phyloP scores from a whole-genome alignment of 37 sponge, comb jelly and placozoan genomes.

The Agelas oroides region DNA sequence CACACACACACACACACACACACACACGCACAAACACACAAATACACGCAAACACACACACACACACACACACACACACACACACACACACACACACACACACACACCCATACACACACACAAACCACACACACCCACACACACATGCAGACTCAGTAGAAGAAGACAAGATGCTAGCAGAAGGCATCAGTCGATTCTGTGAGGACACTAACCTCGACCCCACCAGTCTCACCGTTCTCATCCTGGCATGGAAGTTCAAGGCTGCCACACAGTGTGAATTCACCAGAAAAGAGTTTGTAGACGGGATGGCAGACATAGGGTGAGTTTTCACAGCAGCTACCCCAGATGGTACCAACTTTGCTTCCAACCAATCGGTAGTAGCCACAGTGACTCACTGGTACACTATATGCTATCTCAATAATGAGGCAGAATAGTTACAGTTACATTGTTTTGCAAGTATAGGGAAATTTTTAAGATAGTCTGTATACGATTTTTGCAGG shows the following conservation, averaged over 20 bases:
- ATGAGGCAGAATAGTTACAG: background rate
- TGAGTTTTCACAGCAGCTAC: constrained; percentile 60
- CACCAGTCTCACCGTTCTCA: constrained; percentile 78
- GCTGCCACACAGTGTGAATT: constrained; percentile 95
- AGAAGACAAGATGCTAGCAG: constrained; percentile 94
- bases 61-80: background rate
- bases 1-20: too few species aligned
- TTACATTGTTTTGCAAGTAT: too few species aligned
- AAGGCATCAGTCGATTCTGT: constrained; percentile 87
- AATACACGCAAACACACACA: too few species aligned
- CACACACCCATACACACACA: too few species aligned
- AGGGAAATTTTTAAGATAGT: too few species aligned
- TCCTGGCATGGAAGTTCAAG: constrained; percentile 95
- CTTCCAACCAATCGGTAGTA: background rate
- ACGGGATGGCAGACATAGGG: constrained; percentile 91
- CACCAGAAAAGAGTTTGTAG: constrained; percentile 88
- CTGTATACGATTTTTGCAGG: too few species aligned
- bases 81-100: too few species aligned
- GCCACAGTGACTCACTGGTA: background rate
- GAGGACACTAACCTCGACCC: constrained; percentile 86
- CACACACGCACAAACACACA: too few species aligned
- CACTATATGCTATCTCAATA: background rate
- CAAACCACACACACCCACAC: background rate
- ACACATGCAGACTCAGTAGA: constrained; percentile 77
- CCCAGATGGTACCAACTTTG: background rate